A percentile compares a stretch with the other conserved stretches of the same genome.
Evolutionary conservation across 2,888 invertebrate species (phyloP).

Genomic region (Sturmia bella): DNA sequence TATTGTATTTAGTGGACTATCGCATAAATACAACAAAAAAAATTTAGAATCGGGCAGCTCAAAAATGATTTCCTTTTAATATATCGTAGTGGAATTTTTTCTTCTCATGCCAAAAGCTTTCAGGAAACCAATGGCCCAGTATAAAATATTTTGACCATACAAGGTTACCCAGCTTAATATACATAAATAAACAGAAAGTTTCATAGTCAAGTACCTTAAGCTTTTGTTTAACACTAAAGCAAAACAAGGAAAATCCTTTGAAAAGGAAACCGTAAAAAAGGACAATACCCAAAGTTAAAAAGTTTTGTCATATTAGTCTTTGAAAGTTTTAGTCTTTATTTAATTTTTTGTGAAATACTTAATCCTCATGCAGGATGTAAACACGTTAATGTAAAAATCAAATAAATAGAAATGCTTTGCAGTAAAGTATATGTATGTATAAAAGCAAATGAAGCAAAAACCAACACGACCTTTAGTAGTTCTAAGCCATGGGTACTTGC

Average conservation of each 20-base stretch:
- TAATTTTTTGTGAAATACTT: conserved; percentile 52
- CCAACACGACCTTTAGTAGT: conserved; percentile 40
- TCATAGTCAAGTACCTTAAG: conserved; percentile 60
- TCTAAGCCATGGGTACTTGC: conserved; percentile 47
- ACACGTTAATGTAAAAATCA: conserved; percentile 54
- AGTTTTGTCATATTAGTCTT: conserved; percentile 60
- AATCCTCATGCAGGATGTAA: conserved; percentile 68
- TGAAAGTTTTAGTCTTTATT: conserved; percentile 43
- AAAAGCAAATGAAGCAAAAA: conserved; percentile 22
- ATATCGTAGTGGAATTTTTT: no score
- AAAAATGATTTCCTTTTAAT: no score
- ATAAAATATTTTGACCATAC: no score
- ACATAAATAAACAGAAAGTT: conserved; percentile 25
- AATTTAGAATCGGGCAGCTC: no score
- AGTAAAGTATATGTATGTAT: conserved; percentile 12
- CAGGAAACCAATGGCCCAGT: no score
- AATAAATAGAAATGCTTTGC: conserved; percentile 21
- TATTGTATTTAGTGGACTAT: no score
- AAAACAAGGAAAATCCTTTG: conserved; percentile 45
- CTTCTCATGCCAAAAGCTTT: no score
- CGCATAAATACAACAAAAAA: no score
- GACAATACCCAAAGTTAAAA: conserved; percentile 65
- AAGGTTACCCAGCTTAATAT: no score
- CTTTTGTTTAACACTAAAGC: conserved; percentile 62
- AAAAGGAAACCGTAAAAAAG: conserved; percentile 59